phyloP scores from a whole-genome alignment of 2,888 invertebrate genomes.

The Metacarcinus magister region DNA sequence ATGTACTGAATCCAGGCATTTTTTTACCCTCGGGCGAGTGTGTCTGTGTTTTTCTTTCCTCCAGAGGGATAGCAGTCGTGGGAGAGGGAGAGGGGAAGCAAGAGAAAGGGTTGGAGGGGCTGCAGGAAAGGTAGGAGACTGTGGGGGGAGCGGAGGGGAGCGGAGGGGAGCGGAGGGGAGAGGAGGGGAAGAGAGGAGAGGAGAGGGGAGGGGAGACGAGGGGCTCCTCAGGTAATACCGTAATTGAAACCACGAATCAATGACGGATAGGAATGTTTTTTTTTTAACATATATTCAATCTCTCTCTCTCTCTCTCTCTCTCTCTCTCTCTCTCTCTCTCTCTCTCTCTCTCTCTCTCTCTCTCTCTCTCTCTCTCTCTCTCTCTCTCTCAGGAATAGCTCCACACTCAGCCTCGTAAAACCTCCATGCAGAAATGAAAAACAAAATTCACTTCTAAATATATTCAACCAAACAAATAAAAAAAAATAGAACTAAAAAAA shows the following conservation, averaged over 20 bases:
- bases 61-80: not conserved
- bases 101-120: not conserved
- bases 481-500: not conserved
- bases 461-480: not conserved
- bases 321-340: not conserved
- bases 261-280: not conserved
- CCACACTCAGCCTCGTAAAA: not conserved
- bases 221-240: not conserved
- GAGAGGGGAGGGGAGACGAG: not conserved
- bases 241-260: not conserved
- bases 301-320: conserved; percentile 14
- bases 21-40: not conserved
- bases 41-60: not conserved
- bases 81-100: not conserved
- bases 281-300: not conserved
- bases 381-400: not conserved
- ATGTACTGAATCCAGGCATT: not conserved
- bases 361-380: conserved; percentile 26
- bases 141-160: not conserved
- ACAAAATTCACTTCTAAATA: not conserved
- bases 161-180: not conserved
- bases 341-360: not conserved
- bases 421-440: not conserved
- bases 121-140: too few species aligned
- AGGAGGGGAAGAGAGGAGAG: not conserved